Percentiles rank a stretch among this genome's conserved stretches.
phyloP scores from a whole-genome alignment of 1,140 invertebrate species.

The Cyphomyrmex costatus region DNA sequence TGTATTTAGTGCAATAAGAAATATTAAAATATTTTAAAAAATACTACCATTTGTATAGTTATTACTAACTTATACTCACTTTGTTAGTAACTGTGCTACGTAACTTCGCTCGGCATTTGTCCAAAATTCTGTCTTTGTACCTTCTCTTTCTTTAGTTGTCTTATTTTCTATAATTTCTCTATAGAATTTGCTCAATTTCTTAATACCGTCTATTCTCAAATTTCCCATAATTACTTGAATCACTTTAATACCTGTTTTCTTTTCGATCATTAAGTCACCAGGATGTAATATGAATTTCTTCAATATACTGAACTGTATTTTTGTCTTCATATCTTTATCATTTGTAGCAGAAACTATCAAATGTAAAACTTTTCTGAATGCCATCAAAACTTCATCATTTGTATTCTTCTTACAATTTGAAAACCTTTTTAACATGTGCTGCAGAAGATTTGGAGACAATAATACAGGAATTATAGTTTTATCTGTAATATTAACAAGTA shows the following conservation, averaged over 20 bases:
- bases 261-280: conserved; percentile 91
- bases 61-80: conserved; percentile 67
- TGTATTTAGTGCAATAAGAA: not conserved
- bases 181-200: conserved; percentile 88
- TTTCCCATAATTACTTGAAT: conserved; percentile 88
- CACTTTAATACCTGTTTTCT: conserved; percentile 89
- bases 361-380: conserved; percentile 87
- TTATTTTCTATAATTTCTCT: conserved; percentile 88
- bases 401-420: conserved; percentile 85
- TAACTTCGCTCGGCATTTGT: conserved; percentile 90
- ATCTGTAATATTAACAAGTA: conserved; percentile 86
- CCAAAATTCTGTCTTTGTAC: conserved; percentile 87
- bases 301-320: conserved; percentile 87
- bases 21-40: conserved; percentile 16
- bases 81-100: conserved; percentile 89
- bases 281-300: conserved; percentile 89
- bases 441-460: conserved; percentile 87
- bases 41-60: not conserved
- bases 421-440: conserved; percentile 88
- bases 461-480: conserved; percentile 86
- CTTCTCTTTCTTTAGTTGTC: conserved; percentile 82
- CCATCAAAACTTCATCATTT: conserved; percentile 83
- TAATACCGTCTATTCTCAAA: conserved; percentile 88
- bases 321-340: conserved; percentile 85
- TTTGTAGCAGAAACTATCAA: conserved; percentile 86